These are phyloP conservation scores for Odontocerum albicorne DNA, from an alignment of 2,888 invertebrate genomes.

Conservation along the genomic window DNA sequence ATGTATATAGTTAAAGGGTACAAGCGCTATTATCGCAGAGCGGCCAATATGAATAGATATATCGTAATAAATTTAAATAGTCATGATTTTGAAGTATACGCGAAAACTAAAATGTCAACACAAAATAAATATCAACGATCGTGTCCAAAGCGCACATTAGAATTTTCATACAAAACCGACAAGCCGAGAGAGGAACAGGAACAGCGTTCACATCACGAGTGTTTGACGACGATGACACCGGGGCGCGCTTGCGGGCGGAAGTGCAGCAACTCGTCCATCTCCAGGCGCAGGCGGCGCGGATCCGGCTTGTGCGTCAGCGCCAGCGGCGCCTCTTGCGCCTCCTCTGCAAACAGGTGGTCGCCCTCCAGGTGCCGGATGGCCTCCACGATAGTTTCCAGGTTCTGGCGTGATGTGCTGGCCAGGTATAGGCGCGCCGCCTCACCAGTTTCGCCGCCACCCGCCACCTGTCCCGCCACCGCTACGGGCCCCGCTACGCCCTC, in stretches of 20 bases:
- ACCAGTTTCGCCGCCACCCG: conserved; percentile 1
- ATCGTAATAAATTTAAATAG: conserved; percentile 35
- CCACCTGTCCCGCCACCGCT: too few relatives aligned
- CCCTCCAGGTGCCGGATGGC: conserved; percentile 98
- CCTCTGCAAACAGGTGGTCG: conserved; percentile 88
- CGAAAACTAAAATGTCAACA: conserved; percentile 31
- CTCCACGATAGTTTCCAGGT: conserved; percentile 97
- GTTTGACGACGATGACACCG: conserved; percentile 89
- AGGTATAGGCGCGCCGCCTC: conserved; percentile 50
- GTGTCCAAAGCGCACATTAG: conserved; percentile 34
- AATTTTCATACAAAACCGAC: conserved; percentile 27
- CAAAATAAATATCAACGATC: conserved; percentile 35
- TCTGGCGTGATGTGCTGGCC: conserved; percentile 80
- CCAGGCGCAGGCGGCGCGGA: conserved; percentile 54
- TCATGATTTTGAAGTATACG: conserved; percentile 35
- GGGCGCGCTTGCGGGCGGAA: conserved; percentile 74
- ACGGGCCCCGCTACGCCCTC: too few relatives aligned
- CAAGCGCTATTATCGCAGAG: conserved; percentile 36
- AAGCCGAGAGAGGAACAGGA: conserved; percentile 21
- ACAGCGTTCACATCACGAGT: conserved; percentile 66
- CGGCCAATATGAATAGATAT: conserved; percentile 31
- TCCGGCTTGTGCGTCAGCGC: conserved; percentile 58
- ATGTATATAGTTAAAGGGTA: conserved; percentile 21
- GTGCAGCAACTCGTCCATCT: conserved; percentile 65
- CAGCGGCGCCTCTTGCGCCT: conserved; percentile 61